Evolutionary conservation across 2,888 invertebrate genomes (phyloP).

Genomic region (Andrena bucephala): DNA sequence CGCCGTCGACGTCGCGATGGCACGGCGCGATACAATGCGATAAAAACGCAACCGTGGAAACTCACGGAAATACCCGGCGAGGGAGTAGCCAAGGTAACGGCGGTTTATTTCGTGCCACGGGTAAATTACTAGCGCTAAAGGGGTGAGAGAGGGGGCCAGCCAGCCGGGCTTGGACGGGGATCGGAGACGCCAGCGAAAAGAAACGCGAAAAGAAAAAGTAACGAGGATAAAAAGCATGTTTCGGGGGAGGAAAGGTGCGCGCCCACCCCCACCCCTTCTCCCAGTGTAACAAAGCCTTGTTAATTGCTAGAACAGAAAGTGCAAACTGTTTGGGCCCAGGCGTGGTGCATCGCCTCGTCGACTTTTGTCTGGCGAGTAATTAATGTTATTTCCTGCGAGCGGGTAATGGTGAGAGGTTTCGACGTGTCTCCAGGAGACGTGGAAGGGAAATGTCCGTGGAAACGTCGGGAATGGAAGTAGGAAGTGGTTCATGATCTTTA

Average conservation of each 20-base stretch:
- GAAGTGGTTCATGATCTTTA: background rate
- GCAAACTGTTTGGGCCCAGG: constrained; percentile 53
- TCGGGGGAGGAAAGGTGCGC: constrained; percentile 59
- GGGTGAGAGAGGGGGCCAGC: background rate
- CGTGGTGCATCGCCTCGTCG: constrained; percentile 4
- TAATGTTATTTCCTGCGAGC: constrained; percentile 51
- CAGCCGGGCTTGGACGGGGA: background rate
- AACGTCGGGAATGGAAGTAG: background rate
- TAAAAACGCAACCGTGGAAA: constrained; percentile 73
- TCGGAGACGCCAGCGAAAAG: constrained; percentile 40
- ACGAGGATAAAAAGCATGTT: constrained; percentile 66
- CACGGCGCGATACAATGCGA: constrained; percentile 71
- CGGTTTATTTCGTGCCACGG: constrained; percentile 74
- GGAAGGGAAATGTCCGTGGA: constrained; percentile 29
- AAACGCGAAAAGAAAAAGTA: constrained; percentile 64
- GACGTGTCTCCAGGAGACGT: constrained; percentile 45
- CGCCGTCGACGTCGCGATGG: constrained; percentile 62
- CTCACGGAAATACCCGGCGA: constrained; percentile 66
- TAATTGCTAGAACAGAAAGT: constrained; percentile 66
- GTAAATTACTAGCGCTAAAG: constrained; percentile 69
- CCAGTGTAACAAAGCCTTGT: constrained; percentile 61
- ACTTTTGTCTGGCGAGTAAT: constrained; percentile 63
- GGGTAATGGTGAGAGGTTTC: constrained; percentile 52
- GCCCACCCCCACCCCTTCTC: background rate
- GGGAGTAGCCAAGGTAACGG: constrained; percentile 75